Evolutionary conservation across 2,888 invertebrate genomes (phyloP).

Genomic region (Cosmia pyralina): DNA sequence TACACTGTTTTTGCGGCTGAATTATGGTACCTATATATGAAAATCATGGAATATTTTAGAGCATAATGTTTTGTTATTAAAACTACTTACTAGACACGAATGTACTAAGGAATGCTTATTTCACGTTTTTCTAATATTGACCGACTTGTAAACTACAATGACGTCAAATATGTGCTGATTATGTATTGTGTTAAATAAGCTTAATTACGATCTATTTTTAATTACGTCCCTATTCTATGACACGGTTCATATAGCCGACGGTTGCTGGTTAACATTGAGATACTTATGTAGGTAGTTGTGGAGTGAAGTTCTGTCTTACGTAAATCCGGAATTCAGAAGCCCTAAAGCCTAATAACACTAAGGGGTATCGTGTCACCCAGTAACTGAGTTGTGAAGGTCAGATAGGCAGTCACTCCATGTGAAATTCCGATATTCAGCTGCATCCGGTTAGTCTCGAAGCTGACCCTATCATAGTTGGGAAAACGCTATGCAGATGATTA

Average conservation of each 20-base stretch:
- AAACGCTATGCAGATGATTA: background rate
- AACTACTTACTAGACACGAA: constrained; percentile 26
- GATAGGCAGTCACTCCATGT: no score
- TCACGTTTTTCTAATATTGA: constrained; percentile 55
- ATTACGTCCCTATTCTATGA: background rate
- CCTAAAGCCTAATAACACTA: background rate
- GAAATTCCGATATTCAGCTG: background rate
- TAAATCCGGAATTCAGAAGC: no score
- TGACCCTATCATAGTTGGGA: background rate
- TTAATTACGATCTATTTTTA: constrained; percentile 32
- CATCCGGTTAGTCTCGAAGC: background rate
- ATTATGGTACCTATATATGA: background rate
- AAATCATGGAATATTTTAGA: background rate
- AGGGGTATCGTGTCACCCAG: background rate
- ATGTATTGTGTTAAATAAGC: constrained; percentile 43
- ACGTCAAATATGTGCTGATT: constrained; percentile 54
- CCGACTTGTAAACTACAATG: constrained; percentile 45
- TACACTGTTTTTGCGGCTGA: background rate
- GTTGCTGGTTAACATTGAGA: background rate
- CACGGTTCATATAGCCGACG: background rate
- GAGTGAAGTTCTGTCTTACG: background rate
- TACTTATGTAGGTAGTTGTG: background rate
- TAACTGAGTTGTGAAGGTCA: background rate
- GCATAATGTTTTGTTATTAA: background rate
- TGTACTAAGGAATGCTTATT: constrained; percentile 39